Percentiles rank a stretch among this genome's conserved stretches.
Conservation (phyloP, 2,113 vertebrate species). For the human region DNA sequence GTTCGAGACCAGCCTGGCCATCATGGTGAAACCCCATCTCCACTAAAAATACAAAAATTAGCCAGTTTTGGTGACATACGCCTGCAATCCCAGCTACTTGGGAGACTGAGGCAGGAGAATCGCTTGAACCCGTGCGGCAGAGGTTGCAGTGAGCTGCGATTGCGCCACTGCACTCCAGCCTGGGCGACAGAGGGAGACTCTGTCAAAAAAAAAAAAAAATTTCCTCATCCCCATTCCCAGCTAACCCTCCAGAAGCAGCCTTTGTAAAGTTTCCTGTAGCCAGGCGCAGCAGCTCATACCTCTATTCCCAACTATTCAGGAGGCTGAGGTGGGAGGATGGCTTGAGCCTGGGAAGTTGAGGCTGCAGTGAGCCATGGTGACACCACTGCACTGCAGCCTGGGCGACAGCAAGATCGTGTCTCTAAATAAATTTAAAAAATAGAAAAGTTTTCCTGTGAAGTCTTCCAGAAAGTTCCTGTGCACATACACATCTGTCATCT, state of each 20-base stretch:
- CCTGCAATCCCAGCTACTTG: no score
- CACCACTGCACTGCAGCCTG: not conserved
- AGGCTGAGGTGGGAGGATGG: not conserved
- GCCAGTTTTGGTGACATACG: no score
- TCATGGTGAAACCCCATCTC: not conserved
- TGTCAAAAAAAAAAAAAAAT: not conserved
- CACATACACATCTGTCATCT: fast-evolving
- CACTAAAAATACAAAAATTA: not conserved
- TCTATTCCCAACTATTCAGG: not conserved
- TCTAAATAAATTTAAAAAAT: not conserved
- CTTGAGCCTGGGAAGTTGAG: not conserved
- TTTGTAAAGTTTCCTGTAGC: not conserved
- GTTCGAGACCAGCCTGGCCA: not conserved
- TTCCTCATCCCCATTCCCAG: not conserved
- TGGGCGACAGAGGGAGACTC: no score
- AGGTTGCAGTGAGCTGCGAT: no score
- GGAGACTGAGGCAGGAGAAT: no score
- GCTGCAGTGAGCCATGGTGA: not conserved
- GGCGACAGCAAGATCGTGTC: not conserved
- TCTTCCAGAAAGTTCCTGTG: not conserved
- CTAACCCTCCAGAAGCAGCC: not conserved
- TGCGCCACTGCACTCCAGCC: no score
- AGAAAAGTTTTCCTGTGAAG: not conserved
- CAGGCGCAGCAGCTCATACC: not conserved
- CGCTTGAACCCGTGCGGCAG: no score